A percentile compares a stretch with the other conserved stretches of the same genome.
These are phyloP conservation scores for Vollenhovia emeryi DNA, from an alignment of 1,140 invertebrate genomes.

Conservation along the genomic window DNA sequence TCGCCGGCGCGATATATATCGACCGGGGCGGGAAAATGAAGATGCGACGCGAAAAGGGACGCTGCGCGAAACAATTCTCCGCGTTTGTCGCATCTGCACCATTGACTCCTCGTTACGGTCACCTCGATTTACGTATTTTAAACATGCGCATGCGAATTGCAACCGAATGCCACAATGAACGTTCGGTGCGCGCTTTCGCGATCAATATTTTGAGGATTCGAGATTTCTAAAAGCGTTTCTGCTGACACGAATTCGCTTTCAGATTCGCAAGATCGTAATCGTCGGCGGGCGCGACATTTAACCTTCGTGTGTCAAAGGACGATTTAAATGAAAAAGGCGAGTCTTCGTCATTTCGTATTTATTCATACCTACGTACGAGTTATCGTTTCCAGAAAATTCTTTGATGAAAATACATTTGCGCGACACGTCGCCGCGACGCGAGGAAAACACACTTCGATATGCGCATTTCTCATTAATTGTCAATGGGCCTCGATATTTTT, in stretches of 20 bases:
- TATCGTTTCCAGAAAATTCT: too few species aligned
- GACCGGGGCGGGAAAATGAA: background rate
- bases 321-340: background rate
- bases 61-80: background rate
- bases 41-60: background rate
- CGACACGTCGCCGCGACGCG: background rate
- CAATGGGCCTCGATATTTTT: too few species aligned
- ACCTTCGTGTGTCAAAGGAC: background rate
- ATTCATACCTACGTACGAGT: background rate
- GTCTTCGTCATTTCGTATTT: background rate
- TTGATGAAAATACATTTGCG: background rate
- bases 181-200: background rate
- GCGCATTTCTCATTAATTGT: background rate
- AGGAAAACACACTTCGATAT: background rate
- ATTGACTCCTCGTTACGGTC: background rate
- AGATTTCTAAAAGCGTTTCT: conserved; percentile 9
- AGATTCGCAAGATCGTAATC: conserved; percentile 23
- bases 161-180: background rate
- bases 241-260: conserved; percentile 39
- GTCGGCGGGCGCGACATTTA: background rate
- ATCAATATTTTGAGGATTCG: conserved; percentile 45
- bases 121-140: background rate
- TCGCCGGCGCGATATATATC: background rate
- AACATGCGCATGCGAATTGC: conserved; percentile 15
- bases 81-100: background rate